phyloP scores from a whole-genome alignment of 2,888 invertebrate genomes.

The Platycnemis pennipes region DNA sequence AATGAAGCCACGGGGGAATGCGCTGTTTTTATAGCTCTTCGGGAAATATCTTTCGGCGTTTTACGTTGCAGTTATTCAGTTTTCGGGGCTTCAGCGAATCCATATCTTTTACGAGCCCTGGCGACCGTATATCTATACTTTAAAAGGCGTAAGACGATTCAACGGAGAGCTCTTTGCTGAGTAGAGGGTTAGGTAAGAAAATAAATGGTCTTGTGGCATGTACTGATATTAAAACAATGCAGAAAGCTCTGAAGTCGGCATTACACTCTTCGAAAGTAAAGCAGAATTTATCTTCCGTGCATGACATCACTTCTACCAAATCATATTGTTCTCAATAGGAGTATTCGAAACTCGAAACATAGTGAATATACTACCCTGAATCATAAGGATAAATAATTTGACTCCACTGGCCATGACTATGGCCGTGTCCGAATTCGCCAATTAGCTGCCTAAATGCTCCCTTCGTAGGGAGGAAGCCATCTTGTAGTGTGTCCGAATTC shows the following conservation, averaged over 20 bases:
- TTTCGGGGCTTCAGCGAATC: not conserved
- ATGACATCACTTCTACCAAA: not conserved
- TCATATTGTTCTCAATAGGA: not conserved
- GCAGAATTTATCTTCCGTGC: not conserved
- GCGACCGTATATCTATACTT: not conserved
- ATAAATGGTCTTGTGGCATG: not conserved
- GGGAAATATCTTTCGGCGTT: not conserved
- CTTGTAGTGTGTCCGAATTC: too few relatives aligned
- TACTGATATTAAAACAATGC: not conserved
- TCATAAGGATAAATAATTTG: too few relatives aligned
- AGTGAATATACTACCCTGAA: too few relatives aligned
- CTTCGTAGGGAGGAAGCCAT: too few relatives aligned
- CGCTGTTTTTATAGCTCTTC: not conserved
- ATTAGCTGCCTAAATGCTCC: too few relatives aligned
- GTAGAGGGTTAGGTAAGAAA: not conserved
- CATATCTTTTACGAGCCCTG: not conserved
- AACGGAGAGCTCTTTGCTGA: not conserved
- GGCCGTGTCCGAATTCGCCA: too few relatives aligned
- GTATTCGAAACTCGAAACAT: too few relatives aligned
- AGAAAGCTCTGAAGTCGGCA: not conserved
- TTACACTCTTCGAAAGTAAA: not conserved
- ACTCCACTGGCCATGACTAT: too few relatives aligned
- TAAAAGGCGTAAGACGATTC: not conserved
- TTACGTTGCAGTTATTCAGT: constrained; percentile 3
- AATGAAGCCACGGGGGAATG: not conserved